Base-by-base conservation (phyloP, 1,140 invertebrate genomes). In the Cherax destructor region DNA sequence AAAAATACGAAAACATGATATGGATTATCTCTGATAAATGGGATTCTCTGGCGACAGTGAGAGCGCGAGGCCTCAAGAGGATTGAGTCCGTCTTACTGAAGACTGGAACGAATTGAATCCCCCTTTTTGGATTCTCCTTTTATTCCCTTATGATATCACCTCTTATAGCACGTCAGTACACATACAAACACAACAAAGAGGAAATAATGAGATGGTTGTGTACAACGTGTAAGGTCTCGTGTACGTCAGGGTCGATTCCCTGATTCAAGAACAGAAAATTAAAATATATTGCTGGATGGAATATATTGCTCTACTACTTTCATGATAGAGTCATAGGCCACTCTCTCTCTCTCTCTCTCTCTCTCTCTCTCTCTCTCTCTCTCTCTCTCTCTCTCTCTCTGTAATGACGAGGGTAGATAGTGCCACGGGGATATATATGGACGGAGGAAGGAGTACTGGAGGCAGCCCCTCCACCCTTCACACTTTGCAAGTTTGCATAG, bases 261-360 rank as follows among this genome's bases (percentile, higher is more conserved):
- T 56, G 52, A 56, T 13, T 56, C 52, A 56, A 56, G 52, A 56
- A 56, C 52, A 13, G 52, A 56, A 56, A 56, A 56, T 56, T 56
- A 13, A 56, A 56, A 56, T 56, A 56, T 9, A 56, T 56, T 1
- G 11, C 3, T 56, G 52, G 6, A 0, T 9, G 52, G 52, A 56
- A 56, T 13, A 56, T 56, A 9, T 56, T 56, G 30, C 30, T 41
- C 0, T 41, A 41, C 30, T 41, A 41, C 56, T 59, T 16, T 10
- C 9, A 59, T 59, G 56, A 59, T 59, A 16, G 56, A 10, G 56
- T 10, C 56, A 16, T 10, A 59, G 30, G 16, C 41, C 30, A 30
- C 77, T 78, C 77, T 78, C 77, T 78, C 77, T 80, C 49, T 81
- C 79, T 81, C 49, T 56, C 79, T 81, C 49, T 81, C 79, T 81